phyloP scores from a whole-genome alignment of 2,797 vertebrate genomes.

The Oceanodroma leucorhoa region DNA sequence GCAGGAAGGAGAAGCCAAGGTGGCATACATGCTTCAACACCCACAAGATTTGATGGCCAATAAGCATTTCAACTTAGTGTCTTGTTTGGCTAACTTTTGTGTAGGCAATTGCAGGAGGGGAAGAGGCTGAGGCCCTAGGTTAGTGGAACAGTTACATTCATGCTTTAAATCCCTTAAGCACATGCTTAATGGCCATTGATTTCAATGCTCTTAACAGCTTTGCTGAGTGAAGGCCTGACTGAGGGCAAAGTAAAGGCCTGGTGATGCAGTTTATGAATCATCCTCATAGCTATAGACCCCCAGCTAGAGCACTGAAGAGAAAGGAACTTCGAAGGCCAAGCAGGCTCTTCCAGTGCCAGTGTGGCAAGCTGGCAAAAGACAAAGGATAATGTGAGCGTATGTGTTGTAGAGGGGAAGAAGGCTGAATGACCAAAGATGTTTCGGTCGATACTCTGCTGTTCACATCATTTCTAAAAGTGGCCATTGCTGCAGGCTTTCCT shows the following conservation, averaged over 20 bases:
- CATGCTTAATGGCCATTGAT: not conserved
- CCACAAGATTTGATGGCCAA: not conserved
- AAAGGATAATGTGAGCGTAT: not conserved
- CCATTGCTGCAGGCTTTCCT: not conserved
- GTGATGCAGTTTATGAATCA: not conserved
- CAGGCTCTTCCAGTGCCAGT: not conserved
- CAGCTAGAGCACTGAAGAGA: too few relatives aligned
- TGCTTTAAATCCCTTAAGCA: conserved; percentile 6
- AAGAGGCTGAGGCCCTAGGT: not conserved
- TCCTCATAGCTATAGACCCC: not conserved
- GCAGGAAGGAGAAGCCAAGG: not conserved
- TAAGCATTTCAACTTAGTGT: not conserved
- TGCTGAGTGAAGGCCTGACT: not conserved
- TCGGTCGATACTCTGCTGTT: not conserved
- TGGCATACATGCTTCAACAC: not conserved
- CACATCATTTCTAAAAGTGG: fast-evolving
- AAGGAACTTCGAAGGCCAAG: not conserved
- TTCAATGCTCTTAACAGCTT: not conserved
- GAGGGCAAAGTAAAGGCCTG: not conserved
- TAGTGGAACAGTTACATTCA: not conserved
- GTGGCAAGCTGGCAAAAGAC: not conserved
- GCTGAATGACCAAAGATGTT: not conserved
- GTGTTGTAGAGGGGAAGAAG: not conserved
- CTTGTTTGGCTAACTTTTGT: not conserved
- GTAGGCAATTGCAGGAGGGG: not conserved